These are phyloP conservation scores for Cyanoramphus novaezelandiae DNA, from an alignment of 2,113 vertebrate genomes.

Conservation along the genomic window DNA sequence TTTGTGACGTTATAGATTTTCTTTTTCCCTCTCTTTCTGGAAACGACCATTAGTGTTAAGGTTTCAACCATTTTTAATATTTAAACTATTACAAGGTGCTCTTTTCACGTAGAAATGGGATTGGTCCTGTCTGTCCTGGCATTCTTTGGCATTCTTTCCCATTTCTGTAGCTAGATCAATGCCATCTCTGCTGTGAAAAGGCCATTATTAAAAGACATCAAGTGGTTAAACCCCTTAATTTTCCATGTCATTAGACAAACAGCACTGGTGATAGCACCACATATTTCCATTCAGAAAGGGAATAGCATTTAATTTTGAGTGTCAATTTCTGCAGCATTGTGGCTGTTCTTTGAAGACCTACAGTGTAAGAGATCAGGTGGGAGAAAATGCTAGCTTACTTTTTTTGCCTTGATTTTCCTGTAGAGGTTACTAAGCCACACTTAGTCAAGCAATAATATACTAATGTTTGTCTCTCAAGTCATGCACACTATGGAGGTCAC, in stretches of 20 bases:
- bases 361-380: neutral
- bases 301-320: neutral
- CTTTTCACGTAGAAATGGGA: neutral
- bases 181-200: neutral
- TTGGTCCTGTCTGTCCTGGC: neutral
- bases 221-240: conserved; percentile 39
- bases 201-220: neutral
- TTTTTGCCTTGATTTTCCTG: neutral
- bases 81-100: neutral
- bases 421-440: neutral
- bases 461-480: neutral
- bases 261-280: neutral
- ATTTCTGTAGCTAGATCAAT: neutral
- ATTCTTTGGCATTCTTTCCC: neutral
- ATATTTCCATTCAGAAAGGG: neutral
- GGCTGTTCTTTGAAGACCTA: neutral
- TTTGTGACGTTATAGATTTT: accelerated
- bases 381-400: neutral
- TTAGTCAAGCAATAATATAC: neutral
- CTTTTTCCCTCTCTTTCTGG: neutral
- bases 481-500: neutral
- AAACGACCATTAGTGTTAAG: neutral
- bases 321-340: neutral
- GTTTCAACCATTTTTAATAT: neutral
- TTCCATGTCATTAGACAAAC: conserved; percentile 60